Base-by-base conservation (phyloP, 2,797 vertebrate species). In the Halcyon smyrnensis region DNA sequence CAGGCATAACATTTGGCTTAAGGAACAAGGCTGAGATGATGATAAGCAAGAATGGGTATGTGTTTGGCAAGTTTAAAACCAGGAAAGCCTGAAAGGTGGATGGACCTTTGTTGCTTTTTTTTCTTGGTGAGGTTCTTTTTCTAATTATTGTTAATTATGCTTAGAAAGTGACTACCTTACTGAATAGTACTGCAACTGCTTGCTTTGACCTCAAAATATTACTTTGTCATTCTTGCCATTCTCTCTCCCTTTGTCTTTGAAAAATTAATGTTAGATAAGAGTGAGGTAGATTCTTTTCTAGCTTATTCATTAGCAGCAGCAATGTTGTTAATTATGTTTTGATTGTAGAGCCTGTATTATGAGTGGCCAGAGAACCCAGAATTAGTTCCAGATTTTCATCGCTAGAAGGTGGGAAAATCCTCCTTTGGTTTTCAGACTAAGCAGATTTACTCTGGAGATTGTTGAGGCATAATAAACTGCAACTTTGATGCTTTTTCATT, bases 291-390 rank as follows among this genome's bases (percentile, higher is more conserved):
- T 87, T 94, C 46, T 86, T 91, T 90, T 41, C 76, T 77, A 91
- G 46, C 46, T 90, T 84, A 93, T 82, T 96, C 84, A 93, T 95
- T 93, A 93, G 65, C 71, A 84, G 86, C 68, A 88, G 73, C 69
- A 69, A 32, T 67, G 87, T 78, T 91, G 68, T 88, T 97, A 95
- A 96, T 93, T 94, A 81, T 87, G 77, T 96, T 97, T 93, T 91
- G 95, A 90, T 95, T 96, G 87, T 67, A 74, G 63, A 95, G 63
- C 20, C 65, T 69, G n/a, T 88, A 78, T 95, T 90, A 82, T 73
- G 87, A 81, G 70, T 71, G 77, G 83, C 83, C 91, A 85, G 89
- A 93, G 85, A 96, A 95, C 93, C 95, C 93, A 90, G 78, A 94
- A 95, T 95, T 94, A 84, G 60, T 93, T 90, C 95, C 93, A 94